Evolutionary conservation across 2,797 vertebrate species (phyloP).

Genomic region (Cephalopachus bancanus): DNA sequence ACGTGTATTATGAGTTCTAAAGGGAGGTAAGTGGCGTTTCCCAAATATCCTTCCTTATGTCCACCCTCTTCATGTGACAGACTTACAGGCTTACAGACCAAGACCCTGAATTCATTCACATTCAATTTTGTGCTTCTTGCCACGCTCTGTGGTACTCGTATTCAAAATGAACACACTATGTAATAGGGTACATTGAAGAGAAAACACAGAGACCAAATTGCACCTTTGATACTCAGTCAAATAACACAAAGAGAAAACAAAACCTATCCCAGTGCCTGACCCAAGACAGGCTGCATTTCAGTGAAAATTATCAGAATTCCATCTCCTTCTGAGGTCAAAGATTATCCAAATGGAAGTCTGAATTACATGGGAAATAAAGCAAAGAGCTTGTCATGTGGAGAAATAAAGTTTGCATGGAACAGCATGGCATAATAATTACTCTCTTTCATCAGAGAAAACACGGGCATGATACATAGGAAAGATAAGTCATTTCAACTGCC

Average conservation of each 20-base stretch:
- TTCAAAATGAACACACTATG: conserved; percentile 46
- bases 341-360: conserved; percentile 45
- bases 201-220: conserved; percentile 17
- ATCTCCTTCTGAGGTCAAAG: conserved; percentile 27
- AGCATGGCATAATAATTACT: conserved; percentile 18
- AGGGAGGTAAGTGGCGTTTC: background rate
- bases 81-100: background rate
- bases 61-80: background rate
- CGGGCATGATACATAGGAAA: background rate
- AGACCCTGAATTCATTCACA: background rate
- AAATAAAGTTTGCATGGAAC: conserved; percentile 11
- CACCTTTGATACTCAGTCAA: conserved; percentile 2
- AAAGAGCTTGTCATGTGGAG: background rate
- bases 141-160: background rate
- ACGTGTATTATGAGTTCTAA: background rate
- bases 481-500: conserved; percentile 41
- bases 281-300: background rate
- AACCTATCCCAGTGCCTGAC: background rate
- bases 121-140: background rate
- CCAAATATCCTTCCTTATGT: background rate
- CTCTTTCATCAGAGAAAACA: conserved; percentile 39
- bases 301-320: conserved; percentile 13
- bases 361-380: conserved; percentile 40
- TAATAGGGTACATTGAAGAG: background rate
- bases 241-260: conserved; percentile 32